A percentile compares a stretch with the other conserved stretches of the same genome.
phyloP scores from a whole-genome alignment of 1,140 invertebrate genomes.

The Leguminivora glycinivorella region DNA sequence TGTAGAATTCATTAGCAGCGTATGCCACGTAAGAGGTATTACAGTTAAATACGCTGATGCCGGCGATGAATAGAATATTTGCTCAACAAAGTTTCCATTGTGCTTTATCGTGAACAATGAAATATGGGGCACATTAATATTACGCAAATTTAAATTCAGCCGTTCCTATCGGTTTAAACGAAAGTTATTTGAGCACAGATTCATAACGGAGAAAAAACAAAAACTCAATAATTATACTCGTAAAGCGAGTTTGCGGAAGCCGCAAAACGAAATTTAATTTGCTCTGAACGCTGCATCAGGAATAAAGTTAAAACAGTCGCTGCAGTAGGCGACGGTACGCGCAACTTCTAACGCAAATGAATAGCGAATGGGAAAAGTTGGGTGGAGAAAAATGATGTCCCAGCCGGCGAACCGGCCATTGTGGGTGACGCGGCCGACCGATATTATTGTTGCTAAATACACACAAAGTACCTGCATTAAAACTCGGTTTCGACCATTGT shows the following conservation, averaged over 20 bases:
- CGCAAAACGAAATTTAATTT: slow-evolving; percentile 79
- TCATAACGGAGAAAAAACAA: slow-evolving; percentile 63
- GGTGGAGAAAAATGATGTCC: slow-evolving; percentile 75
- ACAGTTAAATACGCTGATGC: slow-evolving; percentile 41
- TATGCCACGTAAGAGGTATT: slow-evolving; percentile 43
- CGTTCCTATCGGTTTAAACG: slow-evolving; percentile 40
- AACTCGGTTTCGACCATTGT: slow-evolving; percentile 36
- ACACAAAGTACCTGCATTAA: slow-evolving; percentile 47
- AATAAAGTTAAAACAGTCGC: slow-evolving; percentile 79
- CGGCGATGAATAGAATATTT: slow-evolving; percentile 33
- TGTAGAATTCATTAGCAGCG: slow-evolving; percentile 55
- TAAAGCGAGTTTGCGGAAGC: slow-evolving; percentile 73
- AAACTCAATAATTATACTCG: slow-evolving; percentile 69
- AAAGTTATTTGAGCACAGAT: slow-evolving; percentile 56
- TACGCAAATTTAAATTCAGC: slow-evolving; percentile 31
- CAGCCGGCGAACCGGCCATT: slow-evolving; percentile 59
- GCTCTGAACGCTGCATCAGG: slow-evolving; percentile 77
- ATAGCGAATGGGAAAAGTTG: slow-evolving; percentile 78
- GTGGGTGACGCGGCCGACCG: slow-evolving; percentile 44
- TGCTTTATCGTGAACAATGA: slow-evolving; percentile 11
- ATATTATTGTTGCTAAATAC: slow-evolving; percentile 64
- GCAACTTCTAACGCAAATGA: slow-evolving; percentile 78
- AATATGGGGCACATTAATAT: slow-evolving; percentile 11
- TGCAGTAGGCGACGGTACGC: slow-evolving; percentile 69
- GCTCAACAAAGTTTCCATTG: slow-evolving; percentile 16